Base-by-base conservation (phyloP, 2,797 vertebrate species). In the Antennarius maculatus region DNA sequence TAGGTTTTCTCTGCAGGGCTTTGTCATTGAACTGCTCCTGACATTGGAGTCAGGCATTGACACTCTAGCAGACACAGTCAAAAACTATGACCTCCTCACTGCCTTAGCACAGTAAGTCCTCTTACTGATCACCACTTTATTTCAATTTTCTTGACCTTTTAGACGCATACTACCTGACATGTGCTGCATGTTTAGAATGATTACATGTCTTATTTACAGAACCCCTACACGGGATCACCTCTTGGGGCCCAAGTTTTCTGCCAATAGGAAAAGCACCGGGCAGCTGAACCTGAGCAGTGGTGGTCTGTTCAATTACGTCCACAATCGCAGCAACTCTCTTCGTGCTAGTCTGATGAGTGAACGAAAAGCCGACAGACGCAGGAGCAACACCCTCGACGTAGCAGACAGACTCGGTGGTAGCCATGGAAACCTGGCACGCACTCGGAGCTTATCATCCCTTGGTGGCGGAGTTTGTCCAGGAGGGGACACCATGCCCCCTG, bases 31-130 rank as follows among this genome's bases (percentile, higher is more conserved):
- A 91, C 94, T 99, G 39, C 95, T 99, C 79, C 93, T 99, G 81
- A 99, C 97, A 1, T 91, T 99, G 88, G 98, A 99, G 88, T 95
- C 97, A n/a, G 96, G 96, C 77, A 96, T 98, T 60, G 97, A 99
- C 91, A 99, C 97, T 0, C 87, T 99, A 69, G 97, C 97, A 66
- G 98, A 99, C 92, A 95, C 94, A 7, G 94, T 99, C 86, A 99
- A 99, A 89, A 97, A 96, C 91, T 98, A 97, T 18, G 97, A 99
- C 87, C 94, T 99, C 66, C 95, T 99, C 79, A 94, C 96, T 71
- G 96, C 95, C 73, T 92, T 99, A 88, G 96, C 97, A 86, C 96
- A 98, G 97, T 99, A 95, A 95, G 97, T 93, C 66, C 4, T 37
- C 11, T 13, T 50, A 2, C 12, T 56, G 1, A 23, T 79, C 14